Percentiles rank a stretch among this genome's conserved stretches.
phyloP scores from a whole-genome alignment of 2,113 vertebrate species.

The Misgurnus anguillicaudatus region DNA sequence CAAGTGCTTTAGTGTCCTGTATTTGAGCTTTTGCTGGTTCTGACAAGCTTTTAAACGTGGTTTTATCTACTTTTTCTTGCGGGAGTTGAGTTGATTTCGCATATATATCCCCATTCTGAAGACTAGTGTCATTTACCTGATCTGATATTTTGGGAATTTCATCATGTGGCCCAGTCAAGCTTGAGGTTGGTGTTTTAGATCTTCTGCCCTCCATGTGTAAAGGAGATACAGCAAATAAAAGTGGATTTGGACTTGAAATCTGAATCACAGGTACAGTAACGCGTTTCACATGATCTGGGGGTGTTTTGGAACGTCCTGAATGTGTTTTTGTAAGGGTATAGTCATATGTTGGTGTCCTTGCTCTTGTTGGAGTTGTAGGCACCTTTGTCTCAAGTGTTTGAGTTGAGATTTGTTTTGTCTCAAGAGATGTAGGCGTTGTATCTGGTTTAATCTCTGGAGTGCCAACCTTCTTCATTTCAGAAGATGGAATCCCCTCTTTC shows the following conservation, averaged over 20 bases:
- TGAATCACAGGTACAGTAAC: slow-evolving; percentile 68
- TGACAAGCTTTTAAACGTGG: slow-evolving; percentile 51
- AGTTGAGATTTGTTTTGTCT: slow-evolving; percentile 51
- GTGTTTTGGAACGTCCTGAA: slow-evolving; percentile 66
- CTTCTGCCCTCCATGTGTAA: slow-evolving; percentile 66
- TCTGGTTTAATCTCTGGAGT: slow-evolving; percentile 46
- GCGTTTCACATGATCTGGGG: slow-evolving; percentile 59
- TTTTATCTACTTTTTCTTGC: slow-evolving; percentile 41
- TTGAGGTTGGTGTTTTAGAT: slow-evolving; percentile 59
- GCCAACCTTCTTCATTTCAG: slow-evolving; percentile 46
- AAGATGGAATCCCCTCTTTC: slow-evolving; percentile 53
- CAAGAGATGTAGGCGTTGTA: background rate
- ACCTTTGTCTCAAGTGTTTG: slow-evolving; percentile 51
- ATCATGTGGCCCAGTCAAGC: slow-evolving; percentile 41
- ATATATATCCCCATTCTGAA: slow-evolving; percentile 61
- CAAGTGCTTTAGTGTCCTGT: slow-evolving; percentile 44
- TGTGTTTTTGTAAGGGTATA: slow-evolving; percentile 52
- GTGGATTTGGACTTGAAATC: slow-evolving; percentile 74
- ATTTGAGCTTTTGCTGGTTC: slow-evolving; percentile 51
- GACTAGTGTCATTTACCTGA: slow-evolving; percentile 18
- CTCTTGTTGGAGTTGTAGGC: slow-evolving; percentile 54
- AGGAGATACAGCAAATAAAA: slow-evolving; percentile 73
- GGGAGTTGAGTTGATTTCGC: slow-evolving; percentile 38
- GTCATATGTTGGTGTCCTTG: slow-evolving; percentile 60
- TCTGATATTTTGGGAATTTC: slow-evolving; percentile 39